Conservation (phyloP, 2,113 vertebrate genomes). For the Casuarius casuarius region DNA sequence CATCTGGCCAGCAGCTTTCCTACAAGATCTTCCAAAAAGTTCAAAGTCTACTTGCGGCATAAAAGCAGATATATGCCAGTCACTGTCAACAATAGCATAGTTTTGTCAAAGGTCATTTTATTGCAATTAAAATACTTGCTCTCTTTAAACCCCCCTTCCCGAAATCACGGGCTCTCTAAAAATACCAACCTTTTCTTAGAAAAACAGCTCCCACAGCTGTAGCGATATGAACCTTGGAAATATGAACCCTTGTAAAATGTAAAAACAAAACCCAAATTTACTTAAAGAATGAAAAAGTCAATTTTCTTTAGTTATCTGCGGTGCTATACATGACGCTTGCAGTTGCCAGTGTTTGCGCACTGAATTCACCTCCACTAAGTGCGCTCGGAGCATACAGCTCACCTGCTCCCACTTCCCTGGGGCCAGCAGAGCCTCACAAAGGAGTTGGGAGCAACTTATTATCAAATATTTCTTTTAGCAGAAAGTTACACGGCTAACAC, state of each 20-base stretch:
- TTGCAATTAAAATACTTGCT: not conserved
- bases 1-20: not conserved
- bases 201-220: fast-evolving
- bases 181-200: not conserved
- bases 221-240: not conserved
- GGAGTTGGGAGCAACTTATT: not conserved
- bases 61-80: not conserved
- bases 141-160: not conserved
- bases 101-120: not conserved
- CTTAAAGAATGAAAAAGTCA: fast-evolving
- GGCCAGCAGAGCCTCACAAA: not conserved
- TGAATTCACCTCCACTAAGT: not conserved
- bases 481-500: not conserved
- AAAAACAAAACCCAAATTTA: not conserved
- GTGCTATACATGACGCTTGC: not conserved
- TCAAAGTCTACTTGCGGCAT: not conserved
- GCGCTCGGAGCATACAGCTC: not conserved
- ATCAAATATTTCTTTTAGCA: not conserved
- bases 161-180: not conserved
- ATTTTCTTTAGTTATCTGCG: not conserved
- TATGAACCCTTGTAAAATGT: not conserved
- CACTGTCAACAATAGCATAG: not conserved
- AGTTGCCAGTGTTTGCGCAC: not conserved
- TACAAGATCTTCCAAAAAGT: not conserved
- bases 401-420: not conserved